Evolutionary conservation across 1,140 invertebrate genomes (phyloP).

Genomic region (Drosophila sp.): DNA sequence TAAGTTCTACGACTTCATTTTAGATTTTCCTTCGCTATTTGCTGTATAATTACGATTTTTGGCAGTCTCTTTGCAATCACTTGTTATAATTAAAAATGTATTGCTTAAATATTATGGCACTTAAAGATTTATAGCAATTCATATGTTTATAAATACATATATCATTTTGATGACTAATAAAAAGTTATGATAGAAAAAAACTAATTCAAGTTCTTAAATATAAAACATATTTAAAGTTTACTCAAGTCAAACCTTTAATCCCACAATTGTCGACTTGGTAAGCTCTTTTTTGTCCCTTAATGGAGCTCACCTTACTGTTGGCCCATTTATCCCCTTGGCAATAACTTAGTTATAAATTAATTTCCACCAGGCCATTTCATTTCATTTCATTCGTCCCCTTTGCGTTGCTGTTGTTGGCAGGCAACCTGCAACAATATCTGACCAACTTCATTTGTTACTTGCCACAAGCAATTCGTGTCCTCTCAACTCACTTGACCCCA

Average conservation of each 20-base stretch:
- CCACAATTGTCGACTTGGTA: neutral
- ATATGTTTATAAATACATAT: too few relatives aligned
- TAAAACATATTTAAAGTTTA: neutral
- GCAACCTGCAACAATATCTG: constrained; percentile 17
- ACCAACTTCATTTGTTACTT: constrained; percentile 43
- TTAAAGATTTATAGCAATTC: too few relatives aligned
- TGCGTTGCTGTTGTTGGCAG: constrained; percentile 9
- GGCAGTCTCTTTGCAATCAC: too few relatives aligned
- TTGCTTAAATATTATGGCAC: too few relatives aligned
- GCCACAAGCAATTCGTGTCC: constrained; percentile 42
- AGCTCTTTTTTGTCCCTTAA: neutral
- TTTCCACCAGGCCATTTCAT: constrained; percentile 26
- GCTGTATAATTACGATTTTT: too few relatives aligned
- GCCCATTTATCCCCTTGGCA: constrained; percentile 16
- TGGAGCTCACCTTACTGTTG: neutral
- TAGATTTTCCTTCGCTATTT: too few relatives aligned
- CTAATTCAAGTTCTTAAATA: neutral
- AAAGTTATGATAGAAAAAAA: too few relatives aligned
- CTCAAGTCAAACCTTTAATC: neutral
- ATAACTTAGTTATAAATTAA: constrained; percentile 37
- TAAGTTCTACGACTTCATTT: too few relatives aligned
- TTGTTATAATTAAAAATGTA: too few relatives aligned
- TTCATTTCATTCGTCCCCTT: neutral
- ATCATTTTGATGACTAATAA: too few relatives aligned
- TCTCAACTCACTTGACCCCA: constrained; percentile 31